Base-by-base conservation (phyloP, 2,113 vertebrate species). In the Okapia johnstoni region DNA sequence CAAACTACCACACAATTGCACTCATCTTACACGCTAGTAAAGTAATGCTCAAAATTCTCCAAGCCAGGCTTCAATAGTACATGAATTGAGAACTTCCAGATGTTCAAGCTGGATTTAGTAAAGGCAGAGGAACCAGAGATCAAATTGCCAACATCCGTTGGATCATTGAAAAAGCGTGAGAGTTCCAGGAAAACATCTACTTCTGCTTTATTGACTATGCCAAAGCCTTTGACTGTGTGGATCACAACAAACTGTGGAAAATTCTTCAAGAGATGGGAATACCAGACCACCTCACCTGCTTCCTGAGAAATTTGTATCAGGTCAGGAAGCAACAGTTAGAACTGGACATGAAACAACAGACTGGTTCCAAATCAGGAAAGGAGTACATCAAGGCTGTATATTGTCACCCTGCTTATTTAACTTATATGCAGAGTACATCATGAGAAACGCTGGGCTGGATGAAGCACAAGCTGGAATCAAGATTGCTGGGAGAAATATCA, bases 61-160 rank as follows among this genome's bases (percentile, higher is more conserved):
- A 66, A 66, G 61, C 33, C 61, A 66, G 33, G 61, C 33, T 66
- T 66, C 63, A 66, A 10, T 30, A 66, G 4, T 36, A 66, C 0
- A 30, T 66, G 2, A 66, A 21, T 16, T 0, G 0, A 5, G 63
- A 66, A 19, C 16, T n/a, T 21, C 7, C 63, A 36, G 63, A 66
- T 66, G 33, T 66, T 66, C 63, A 21, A 66, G 63, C 33, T 66
- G 33, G 63, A 19, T n/a, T 66, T 66, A 66, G 63, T 19, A 66
- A 66, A 66, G 63, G 33, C 33, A n/a, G 63, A 66, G 33, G 33
- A n/a, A 66, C 16, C 63, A 66, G 16, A 66, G 8, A 66, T 66
- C 33, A 10, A 66, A 66, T 66, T n/a, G 63, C 4, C 16, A n/a
- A 19, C 33, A 66, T n/a, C 33, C 1, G 8, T 0, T 10, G 4